Evolutionary conservation across 2,113 vertebrate genomes (phyloP), one percentile per base, ranked within the genome.

Genomic region (Astatoreochromis straeleni): DNA sequence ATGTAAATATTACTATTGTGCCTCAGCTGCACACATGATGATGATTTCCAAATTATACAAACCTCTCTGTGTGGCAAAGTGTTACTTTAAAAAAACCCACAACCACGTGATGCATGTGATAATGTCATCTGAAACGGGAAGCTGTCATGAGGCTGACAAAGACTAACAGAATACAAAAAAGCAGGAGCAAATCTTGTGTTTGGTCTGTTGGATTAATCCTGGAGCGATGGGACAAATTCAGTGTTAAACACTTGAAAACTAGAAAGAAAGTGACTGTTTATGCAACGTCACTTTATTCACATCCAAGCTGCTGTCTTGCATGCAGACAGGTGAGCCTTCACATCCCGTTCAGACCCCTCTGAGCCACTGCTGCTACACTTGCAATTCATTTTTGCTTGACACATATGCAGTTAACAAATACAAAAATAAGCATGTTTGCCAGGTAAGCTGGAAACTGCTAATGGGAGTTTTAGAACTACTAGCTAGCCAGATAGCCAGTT

Each of bases 1-100:
- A 87, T 92, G 85, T 92, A 93, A 94, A 94, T 92, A 89, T 55
- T 87, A 26, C 45, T 31, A 70, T 86, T 90, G 82, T 80, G 82
- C 31, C 42, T 91, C 54, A 82, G 90, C 83, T 83, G 87, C 82
- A 73, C 9, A 70, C 14, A 49, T 57, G 63, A 35, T 65, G 58
- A 17, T 60, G n/a, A 35, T 57, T 45, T 42, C 17, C 11, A 35
- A 75, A 83, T 82, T 40, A 85, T 26, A 53, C 47, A 84, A 80
- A 51, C 58, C 47, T n/a, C 24, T 35, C n/a, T 68, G 58, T 33
- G 42, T 49, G 19, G 40, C 31, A 47, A 40, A 81, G 42, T 49
- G 21, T 24, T 68, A 17, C 19, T 85, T 16, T 68, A 14, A 75
- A 16, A 16, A 45, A 40, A 2, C 0, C 1, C 5, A 3, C 19